Evolutionary conservation across 2,888 invertebrate species (phyloP).

Genomic region (Spicauda simplicius): DNA sequence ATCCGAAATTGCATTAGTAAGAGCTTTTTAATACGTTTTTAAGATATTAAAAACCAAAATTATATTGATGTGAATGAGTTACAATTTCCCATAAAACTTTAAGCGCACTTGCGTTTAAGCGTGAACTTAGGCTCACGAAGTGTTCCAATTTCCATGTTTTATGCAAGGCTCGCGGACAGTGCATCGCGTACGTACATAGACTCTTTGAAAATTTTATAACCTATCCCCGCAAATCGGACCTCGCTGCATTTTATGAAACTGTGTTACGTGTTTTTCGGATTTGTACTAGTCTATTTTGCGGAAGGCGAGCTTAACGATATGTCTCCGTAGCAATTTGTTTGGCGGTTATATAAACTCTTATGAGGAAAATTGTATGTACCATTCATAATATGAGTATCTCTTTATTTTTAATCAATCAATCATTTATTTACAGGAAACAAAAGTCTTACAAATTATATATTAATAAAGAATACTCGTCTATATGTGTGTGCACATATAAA

Average conservation of each 20-base stretch:
- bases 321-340: conserved; percentile 8
- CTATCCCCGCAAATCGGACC: conserved; percentile 79
- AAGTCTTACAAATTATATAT: too few species aligned
- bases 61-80: conserved; percentile 13
- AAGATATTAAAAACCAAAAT: too few species aligned
- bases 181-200: conserved; percentile 52
- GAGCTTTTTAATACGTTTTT: too few species aligned
- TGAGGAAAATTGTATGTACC: not conserved
- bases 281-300: conserved; percentile 48
- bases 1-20: too few species aligned
- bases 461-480: too few species aligned
- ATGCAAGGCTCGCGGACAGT: conserved; percentile 69
- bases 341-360: not conserved
- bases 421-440: too few species aligned
- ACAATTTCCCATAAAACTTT: conserved; percentile 80
- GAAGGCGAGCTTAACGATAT: conserved; percentile 24
- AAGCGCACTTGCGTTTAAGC: conserved; percentile 49
- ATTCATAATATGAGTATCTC: not conserved
- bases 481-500: too few species aligned
- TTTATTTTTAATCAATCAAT: not conserved
- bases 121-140: conserved; percentile 76
- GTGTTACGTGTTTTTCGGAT: conserved; percentile 54
- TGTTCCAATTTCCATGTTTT: conserved; percentile 84
- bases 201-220: conserved; percentile 79
- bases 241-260: conserved; percentile 69